phyloP scores from a whole-genome alignment of 2,888 invertebrate genomes.

The Hirtodrosophila histrioides region DNA sequence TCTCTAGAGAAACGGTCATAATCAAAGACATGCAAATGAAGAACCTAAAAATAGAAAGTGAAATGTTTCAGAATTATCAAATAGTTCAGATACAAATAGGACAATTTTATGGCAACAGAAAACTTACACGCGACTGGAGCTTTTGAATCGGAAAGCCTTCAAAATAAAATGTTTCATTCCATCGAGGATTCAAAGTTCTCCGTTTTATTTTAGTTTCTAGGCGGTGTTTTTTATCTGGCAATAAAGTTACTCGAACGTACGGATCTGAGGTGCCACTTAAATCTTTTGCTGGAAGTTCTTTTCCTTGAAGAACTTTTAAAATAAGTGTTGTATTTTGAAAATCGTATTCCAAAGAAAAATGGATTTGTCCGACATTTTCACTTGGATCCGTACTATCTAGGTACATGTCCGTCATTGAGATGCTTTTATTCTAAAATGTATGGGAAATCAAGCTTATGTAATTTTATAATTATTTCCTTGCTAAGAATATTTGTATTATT shows the following conservation, averaged over 20 bases:
- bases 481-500: too few relatives aligned
- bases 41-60: slow-evolving; percentile 85
- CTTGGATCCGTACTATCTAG: slow-evolving; percentile 94
- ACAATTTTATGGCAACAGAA: too few relatives aligned
- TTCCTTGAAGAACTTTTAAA: slow-evolving; percentile 95
- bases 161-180: slow-evolving; percentile 98
- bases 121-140: slow-evolving; percentile 91
- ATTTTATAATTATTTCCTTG: background rate
- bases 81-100: background rate
- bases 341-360: slow-evolving; percentile 96
- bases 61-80: background rate
- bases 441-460: background rate
- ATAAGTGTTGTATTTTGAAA: slow-evolving; percentile 96
- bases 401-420: slow-evolving; percentile 97
- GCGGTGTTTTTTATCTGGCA: slow-evolving; percentile 96
- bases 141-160: slow-evolving; percentile 97
- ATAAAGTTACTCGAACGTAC: slow-evolving; percentile 93
- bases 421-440: slow-evolving; percentile 91
- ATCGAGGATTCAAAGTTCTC: slow-evolving; percentile 94
- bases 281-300: slow-evolving; percentile 97
- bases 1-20: slow-evolving; percentile 97
- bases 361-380: slow-evolving; percentile 97
- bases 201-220: slow-evolving; percentile 96
- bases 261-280: slow-evolving; percentile 96
- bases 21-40: slow-evolving; percentile 96